These are phyloP conservation scores for Pagrus major DNA, from an alignment of 2,113 vertebrate genomes.

Conservation along the genomic window DNA sequence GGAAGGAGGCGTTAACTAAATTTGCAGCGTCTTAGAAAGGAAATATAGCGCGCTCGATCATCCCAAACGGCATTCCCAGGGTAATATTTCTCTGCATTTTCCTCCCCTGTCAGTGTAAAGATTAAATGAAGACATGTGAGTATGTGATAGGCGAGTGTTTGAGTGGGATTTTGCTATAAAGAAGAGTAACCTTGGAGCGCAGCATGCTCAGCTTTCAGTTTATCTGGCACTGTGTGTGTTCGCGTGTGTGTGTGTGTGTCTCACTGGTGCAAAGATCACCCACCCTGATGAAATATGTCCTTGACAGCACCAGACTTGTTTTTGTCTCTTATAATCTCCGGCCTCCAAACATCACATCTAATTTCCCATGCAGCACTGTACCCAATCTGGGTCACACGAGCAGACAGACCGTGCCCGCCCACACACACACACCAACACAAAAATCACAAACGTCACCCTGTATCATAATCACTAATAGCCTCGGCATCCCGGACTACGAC, in stretches of 20 bases:
- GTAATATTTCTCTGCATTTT: no score
- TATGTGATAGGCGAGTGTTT: no score
- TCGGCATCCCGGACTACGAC: slow-evolving; percentile 56
- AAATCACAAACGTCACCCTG: slow-evolving; percentile 58
- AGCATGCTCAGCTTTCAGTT: background rate
- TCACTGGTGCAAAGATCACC: background rate
- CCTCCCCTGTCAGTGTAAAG: background rate
- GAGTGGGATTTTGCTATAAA: background rate
- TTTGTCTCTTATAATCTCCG: slow-evolving; percentile 48
- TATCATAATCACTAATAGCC: slow-evolving; percentile 68
- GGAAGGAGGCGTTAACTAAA: slow-evolving; percentile 15
- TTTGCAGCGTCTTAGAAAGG: slow-evolving; percentile 1
- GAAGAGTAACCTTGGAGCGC: background rate
- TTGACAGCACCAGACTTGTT: slow-evolving; percentile 47
- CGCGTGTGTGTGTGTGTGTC: background rate
- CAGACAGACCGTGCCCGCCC: slow-evolving; percentile 39
- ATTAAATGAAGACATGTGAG: background rate
- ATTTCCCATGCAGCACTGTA: slow-evolving; percentile 36
- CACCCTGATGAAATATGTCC: slow-evolving; percentile 35
- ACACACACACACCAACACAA: slow-evolving; percentile 35
- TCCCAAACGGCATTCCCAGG: background rate
- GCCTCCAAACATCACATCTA: slow-evolving; percentile 34
- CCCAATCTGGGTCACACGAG: slow-evolving; percentile 69
- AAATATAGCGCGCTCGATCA: background rate
- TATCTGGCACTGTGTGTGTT: background rate